These are phyloP conservation scores for Diaphora mendica DNA, from an alignment of 2,888 invertebrate species.

Conservation along the genomic window DNA sequence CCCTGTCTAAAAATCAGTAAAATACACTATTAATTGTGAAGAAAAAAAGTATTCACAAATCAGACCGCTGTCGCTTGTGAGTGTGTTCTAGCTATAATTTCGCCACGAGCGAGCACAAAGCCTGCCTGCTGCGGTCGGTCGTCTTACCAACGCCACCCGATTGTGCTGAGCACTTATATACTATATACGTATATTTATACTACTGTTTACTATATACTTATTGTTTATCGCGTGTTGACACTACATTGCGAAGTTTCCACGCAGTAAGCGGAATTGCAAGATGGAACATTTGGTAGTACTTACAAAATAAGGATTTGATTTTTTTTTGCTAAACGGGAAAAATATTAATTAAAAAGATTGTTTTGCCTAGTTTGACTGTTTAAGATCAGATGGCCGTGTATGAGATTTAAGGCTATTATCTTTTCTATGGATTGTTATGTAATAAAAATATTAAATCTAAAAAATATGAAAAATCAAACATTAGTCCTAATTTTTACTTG, in stretches of 20 bases:
- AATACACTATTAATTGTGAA: neutral
- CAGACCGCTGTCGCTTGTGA: conserved; percentile 53
- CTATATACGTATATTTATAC: conserved; percentile 30
- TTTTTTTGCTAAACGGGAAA: neutral
- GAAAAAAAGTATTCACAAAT: neutral
- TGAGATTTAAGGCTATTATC: no score
- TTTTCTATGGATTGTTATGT: no score
- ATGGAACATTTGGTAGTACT: conserved; percentile 6
- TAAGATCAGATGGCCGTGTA: no score
- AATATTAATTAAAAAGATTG: neutral
- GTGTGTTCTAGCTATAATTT: conserved; percentile 52
- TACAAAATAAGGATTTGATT: neutral
- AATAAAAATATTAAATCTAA: no score
- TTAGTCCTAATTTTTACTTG: neutral
- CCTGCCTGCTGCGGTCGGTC: conserved; percentile 82
- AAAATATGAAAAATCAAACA: neutral
- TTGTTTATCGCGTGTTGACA: conserved; percentile 51
- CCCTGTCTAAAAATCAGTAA: neutral
- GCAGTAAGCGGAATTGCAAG: conserved; percentile 12
- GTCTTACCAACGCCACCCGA: conserved; percentile 78
- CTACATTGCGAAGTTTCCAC: conserved; percentile 14
- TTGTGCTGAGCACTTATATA: conserved; percentile 65
- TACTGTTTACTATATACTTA: conserved; percentile 48
- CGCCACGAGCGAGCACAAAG: conserved; percentile 81
- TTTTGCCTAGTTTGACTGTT: no score